Evolutionary conservation across 2,797 vertebrate species (phyloP).

Genomic region (Triplophysa yarkandensis): DNA sequence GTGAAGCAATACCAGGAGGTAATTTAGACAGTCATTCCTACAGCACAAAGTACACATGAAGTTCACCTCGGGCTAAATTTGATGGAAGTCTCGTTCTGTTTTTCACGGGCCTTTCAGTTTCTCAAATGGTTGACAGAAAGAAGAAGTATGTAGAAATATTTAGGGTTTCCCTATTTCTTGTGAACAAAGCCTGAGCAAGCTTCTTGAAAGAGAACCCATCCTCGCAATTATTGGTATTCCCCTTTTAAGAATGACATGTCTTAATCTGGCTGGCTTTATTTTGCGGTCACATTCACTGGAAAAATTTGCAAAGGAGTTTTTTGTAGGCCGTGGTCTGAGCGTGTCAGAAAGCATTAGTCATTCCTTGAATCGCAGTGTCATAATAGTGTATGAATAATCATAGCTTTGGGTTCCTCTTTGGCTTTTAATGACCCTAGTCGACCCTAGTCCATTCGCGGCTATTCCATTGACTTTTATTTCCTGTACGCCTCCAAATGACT

Average conservation of each 20-base stretch:
- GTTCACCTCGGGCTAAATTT: slow-evolving; percentile 44
- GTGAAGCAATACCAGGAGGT: slow-evolving; percentile 34
- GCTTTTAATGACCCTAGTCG: slow-evolving; percentile 23
- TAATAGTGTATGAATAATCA: slow-evolving; percentile 49
- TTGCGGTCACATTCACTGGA: slow-evolving; percentile 51
- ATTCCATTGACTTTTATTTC: slow-evolving; percentile 39
- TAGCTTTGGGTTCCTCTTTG: slow-evolving; percentile 42
- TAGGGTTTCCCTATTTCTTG: slow-evolving; percentile 51
- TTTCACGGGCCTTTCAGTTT: slow-evolving; percentile 29
- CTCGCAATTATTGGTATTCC: slow-evolving; percentile 54
- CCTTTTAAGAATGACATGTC: slow-evolving; percentile 46
- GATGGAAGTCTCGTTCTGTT: slow-evolving; percentile 48
- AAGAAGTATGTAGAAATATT: slow-evolving; percentile 47
- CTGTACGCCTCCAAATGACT: slow-evolving; percentile 15
- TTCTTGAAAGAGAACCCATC: slow-evolving; percentile 25
- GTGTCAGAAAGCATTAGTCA: slow-evolving; percentile 55
- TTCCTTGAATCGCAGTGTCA: slow-evolving; percentile 53
- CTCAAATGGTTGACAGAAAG: slow-evolving; percentile 47
- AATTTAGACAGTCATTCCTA: slow-evolving; percentile 36
- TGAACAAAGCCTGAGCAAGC: slow-evolving; percentile 44
- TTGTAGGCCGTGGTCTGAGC: slow-evolving; percentile 42
- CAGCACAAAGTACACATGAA: slow-evolving; percentile 30
- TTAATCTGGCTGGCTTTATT: slow-evolving; percentile 46
- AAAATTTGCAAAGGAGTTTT: slow-evolving; percentile 49
- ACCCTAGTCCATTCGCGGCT: slow-evolving; percentile 21